These are phyloP conservation scores for Phytoseiulus persimilis DNA, from an alignment of 2,888 invertebrate species.

Conservation along the genomic window DNA sequence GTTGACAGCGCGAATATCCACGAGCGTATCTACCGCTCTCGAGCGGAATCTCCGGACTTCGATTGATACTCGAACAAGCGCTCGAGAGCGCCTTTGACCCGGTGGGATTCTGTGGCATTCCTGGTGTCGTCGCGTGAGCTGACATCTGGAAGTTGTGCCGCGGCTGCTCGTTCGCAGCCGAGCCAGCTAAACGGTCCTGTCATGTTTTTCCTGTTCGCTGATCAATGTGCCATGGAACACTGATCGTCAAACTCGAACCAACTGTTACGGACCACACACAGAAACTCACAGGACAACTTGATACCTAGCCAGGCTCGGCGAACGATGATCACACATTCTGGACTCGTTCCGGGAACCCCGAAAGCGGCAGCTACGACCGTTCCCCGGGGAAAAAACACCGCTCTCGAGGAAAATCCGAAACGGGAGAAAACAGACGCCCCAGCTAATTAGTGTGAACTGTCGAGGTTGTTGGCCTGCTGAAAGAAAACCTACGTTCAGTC, in stretches of 20 bases:
- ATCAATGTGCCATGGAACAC: background rate
- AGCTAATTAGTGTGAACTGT: background rate
- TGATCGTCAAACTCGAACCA: background rate
- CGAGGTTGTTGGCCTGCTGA: background rate
- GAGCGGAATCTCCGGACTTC: background rate
- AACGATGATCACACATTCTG: background rate
- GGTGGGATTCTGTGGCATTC: background rate
- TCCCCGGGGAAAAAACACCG: background rate
- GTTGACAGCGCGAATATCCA: no score
- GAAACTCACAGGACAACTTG: background rate
- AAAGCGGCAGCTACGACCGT: background rate
- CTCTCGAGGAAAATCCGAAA: background rate
- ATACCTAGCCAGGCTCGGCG: background rate
- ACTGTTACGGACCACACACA: background rate
- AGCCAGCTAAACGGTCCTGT: background rate
- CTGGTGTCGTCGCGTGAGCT: background rate
- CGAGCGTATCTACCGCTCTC: background rate
- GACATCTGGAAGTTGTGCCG: background rate
- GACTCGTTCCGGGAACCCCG: background rate
- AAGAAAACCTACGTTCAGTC: background rate
- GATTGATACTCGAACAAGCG: background rate
- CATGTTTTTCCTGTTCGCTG: conserved; percentile 5
- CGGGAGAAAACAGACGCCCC: background rate
- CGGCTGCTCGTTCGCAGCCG: background rate
- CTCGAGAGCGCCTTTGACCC: background rate